Evolutionary conservation across 2,797 vertebrate genomes (phyloP), one percentile per base, ranked within the genome.

Genomic region (Karalla daura): DNA sequence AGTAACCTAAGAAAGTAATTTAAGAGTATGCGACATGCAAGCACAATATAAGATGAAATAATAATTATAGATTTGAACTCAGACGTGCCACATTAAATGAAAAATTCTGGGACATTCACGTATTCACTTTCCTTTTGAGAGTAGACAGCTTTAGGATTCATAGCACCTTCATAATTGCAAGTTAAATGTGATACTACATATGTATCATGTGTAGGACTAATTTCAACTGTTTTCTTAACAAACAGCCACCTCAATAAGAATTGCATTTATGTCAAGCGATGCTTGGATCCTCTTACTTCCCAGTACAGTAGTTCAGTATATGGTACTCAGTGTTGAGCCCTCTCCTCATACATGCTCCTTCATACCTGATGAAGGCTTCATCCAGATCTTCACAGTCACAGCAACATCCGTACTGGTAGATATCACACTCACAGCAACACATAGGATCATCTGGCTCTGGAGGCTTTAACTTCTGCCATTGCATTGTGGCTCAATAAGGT

Each of bases 331-430:
- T 52, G 24, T 14, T 24, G 20, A 54, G 12, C 17, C 5, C 61
- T 56, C 45, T 30, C 27, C 49, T 68, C 8, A 36, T 33, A 25
- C 24, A n/a, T n/a, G n/a, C n/a, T n/a, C 5, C 49, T 33, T 59
- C 81, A 53, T 76, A 94, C 93, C 93, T 94, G 80, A 93, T 95
- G 69, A 96, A 96, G 68, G 94, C 87, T 67, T 95, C 93, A 15
- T 98, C 96, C 74, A 97, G 89, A 61, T 96, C 95, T 28, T 95
- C 90, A 84, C 97, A 98, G 82, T 98, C 94, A 69, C 96, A 98
- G 91, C 95, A 94, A 51, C 95, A 95, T 39, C 94, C 94, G 24
- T 82, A 84, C 52, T 91, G 93, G 86, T 93, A 91, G 37, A 94
- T 75, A 70, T 97, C 96, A 68, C 90, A 92, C 83, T 97, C 96